Evolutionary conservation across 2,888 invertebrate species (phyloP), one percentile per base, ranked within the genome.

Genomic region (Scaptomyza parva): DNA sequence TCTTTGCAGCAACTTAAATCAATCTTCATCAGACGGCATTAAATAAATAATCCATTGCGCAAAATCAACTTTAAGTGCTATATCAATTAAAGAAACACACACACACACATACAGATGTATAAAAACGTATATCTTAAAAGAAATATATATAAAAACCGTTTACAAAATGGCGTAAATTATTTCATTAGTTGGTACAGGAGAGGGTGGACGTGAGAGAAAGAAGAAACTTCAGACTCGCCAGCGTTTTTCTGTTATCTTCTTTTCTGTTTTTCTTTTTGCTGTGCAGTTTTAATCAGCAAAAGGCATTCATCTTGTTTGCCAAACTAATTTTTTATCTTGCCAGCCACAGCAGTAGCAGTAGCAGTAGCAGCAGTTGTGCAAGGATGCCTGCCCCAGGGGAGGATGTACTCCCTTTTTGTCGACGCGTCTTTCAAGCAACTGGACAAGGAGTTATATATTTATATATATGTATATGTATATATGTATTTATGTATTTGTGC

Each of bases 291-390:
- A 89, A 90, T 89, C 88, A 89, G 87, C 71, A 84, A 82, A 89
- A 88, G 89, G 86, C 88, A 90, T 89, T 89, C 88, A 87, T 90
- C 89, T 89, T 89, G 79, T 86, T 87, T 81, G 78, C 80, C 78
- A 84, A 86, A 82, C 80, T 82, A 78, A 80, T 85, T 88, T 86
- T 88, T 87, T 86, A 88, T 86, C 89, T 79, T 69, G 72, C 71
- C 88, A 76, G 68, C 63, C 62, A 50, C 80, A 80, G 66, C 43
- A 28, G 43, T 9, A 12, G 40, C 18, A 24, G 44, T 8, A 28
- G 28, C 24, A 24, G n/a, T 11, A 30, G 28, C 8, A 17, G 44
- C 71, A 47, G 70, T 45, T 35, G 35, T 22, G 58, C 33, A 9
- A 50, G 54, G 28, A 43, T 50, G 55, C 37, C 35, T 20, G 50